phyloP scores from a whole-genome alignment of 2,113 vertebrate genomes.

The Dicrurus megarhynchus region DNA sequence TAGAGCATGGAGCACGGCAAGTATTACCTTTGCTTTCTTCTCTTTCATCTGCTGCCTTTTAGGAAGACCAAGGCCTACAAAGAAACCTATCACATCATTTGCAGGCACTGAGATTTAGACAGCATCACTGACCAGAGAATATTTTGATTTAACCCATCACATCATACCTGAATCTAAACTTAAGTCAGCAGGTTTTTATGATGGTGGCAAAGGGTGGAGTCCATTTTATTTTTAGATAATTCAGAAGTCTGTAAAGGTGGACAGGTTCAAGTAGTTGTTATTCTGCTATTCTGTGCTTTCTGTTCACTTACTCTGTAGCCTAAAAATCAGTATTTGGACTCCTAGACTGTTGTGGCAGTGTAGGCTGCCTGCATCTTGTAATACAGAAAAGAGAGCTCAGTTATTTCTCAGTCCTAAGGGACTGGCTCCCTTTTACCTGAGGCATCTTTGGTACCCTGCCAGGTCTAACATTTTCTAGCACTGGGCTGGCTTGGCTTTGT shows the following conservation, averaged over 20 bases:
- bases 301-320: neutral
- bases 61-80: neutral
- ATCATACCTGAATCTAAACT: neutral
- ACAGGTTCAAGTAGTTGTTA: neutral
- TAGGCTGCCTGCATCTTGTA: neutral
- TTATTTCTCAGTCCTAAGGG: neutral
- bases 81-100: neutral
- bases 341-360: neutral
- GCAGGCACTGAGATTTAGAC: neutral
- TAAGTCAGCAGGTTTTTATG: neutral
- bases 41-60: neutral
- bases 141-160: neutral
- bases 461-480: neutral
- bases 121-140: neutral
- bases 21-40: neutral
- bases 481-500: neutral
- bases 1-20: accelerated
- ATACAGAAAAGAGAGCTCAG: neutral
- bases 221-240: neutral
- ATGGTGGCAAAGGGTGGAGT: neutral
- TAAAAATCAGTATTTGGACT: neutral
- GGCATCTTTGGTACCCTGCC: neutral
- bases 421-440: neutral
- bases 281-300: neutral
- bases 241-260: neutral